Conservation (phyloP, 2,797 vertebrate genomes). For the Scolopax bukidnonensis region DNA sequence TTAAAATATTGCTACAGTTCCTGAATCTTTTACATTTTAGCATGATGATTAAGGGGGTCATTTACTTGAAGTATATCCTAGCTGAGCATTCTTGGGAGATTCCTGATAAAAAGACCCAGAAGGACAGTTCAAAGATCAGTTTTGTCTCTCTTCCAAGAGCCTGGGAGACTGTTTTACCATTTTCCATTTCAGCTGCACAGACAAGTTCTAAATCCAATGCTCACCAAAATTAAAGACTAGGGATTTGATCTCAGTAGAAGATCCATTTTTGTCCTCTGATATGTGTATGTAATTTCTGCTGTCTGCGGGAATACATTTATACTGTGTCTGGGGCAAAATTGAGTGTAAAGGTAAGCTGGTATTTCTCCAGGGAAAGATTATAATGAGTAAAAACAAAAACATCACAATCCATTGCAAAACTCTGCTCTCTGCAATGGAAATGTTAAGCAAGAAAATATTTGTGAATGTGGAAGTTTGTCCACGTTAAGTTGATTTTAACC, state of each 20-base stretch:
- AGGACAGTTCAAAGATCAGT: not conserved
- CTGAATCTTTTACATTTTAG: not conserved
- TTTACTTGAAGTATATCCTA: not conserved
- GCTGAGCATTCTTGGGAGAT: not conserved
- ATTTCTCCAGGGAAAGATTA: not conserved
- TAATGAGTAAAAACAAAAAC: not conserved
- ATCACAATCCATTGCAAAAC: not conserved
- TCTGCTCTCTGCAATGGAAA: not conserved
- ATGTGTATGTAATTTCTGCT: not conserved
- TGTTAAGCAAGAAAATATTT: not conserved
- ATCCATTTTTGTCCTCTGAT: not conserved
- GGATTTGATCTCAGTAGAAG: not conserved
- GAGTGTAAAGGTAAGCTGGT: not conserved
- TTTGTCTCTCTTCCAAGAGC: not conserved
- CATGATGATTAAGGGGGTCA: not conserved
- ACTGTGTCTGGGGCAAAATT: not conserved
- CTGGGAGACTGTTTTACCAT: not conserved
- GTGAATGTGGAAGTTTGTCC: constrained; percentile 26
- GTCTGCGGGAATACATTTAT: not conserved
- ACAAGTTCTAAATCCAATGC: not conserved
- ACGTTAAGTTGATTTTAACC: not conserved
- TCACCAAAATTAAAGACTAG: not conserved
- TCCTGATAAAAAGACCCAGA: not conserved
- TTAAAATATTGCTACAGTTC: not conserved
- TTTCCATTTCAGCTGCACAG: not conserved